Conservation (phyloP, 1,140 invertebrate genomes). For the Acromyrmex charruanus region DNA sequence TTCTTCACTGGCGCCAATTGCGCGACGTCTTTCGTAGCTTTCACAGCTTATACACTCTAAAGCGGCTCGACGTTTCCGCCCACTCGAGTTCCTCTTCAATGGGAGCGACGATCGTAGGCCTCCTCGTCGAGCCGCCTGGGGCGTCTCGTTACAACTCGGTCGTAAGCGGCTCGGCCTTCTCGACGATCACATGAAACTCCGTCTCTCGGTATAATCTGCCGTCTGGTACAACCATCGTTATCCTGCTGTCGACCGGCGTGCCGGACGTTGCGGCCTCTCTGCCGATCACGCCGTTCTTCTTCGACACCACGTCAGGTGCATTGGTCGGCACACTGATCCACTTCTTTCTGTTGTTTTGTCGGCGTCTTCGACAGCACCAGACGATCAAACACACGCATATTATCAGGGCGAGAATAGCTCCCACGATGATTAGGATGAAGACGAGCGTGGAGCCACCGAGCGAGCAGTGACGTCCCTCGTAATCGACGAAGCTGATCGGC, state of each 20-base stretch:
- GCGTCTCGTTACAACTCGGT: slow-evolving; percentile 90
- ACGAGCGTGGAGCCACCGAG: slow-evolving; percentile 79
- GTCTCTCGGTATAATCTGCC: slow-evolving; percentile 93
- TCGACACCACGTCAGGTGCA: slow-evolving; percentile 83
- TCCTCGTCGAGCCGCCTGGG: slow-evolving; percentile 74
- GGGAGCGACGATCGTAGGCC: slow-evolving; percentile 43
- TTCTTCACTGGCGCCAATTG: not conserved
- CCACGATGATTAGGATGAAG: slow-evolving; percentile 76
- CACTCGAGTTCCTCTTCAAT: slow-evolving; percentile 69
- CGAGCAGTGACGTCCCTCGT: slow-evolving; percentile 78
- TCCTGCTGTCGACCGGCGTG: slow-evolving; percentile 83
- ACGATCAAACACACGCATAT: slow-evolving; percentile 74
- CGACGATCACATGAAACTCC: slow-evolving; percentile 93
- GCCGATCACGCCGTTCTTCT: slow-evolving; percentile 83
- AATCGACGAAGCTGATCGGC: slow-evolving; percentile 78
- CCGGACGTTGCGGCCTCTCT: slow-evolving; percentile 68
- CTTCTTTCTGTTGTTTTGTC: slow-evolving; percentile 77
- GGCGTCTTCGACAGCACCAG: slow-evolving; percentile 79
- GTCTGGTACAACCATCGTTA: slow-evolving; percentile 91
- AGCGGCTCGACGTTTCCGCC: slow-evolving; percentile 70
- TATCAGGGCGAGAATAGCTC: slow-evolving; percentile 70
- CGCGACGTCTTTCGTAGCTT: slow-evolving; percentile 75
- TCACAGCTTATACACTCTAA: slow-evolving; percentile 84
- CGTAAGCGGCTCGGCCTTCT: slow-evolving; percentile 92
- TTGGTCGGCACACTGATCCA: slow-evolving; percentile 86